A percentile compares a stretch with the other conserved stretches of the same genome.
Conservation (phyloP, 2,113 vertebrate genomes). For the Seriola rivoliana region DNA sequence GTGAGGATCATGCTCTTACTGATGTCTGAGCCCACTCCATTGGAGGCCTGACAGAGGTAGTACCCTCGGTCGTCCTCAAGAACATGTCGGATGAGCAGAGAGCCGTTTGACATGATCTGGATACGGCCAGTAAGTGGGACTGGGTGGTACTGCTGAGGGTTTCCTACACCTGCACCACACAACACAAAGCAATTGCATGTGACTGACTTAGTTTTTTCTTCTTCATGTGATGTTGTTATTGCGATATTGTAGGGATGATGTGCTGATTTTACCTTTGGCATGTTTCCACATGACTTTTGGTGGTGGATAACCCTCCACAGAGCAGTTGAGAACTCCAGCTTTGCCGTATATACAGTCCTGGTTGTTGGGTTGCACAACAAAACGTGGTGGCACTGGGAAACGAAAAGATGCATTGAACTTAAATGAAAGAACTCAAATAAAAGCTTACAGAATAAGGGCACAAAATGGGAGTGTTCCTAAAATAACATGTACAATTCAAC, state of each 20-base stretch:
- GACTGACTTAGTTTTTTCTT: not conserved
- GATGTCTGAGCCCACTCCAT: constrained; percentile 98
- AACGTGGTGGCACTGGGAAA: constrained; percentile 93
- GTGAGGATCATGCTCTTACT: constrained; percentile 99
- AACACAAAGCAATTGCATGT: constrained; percentile 19
- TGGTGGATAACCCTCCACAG: constrained; percentile 96
- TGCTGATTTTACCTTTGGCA: constrained; percentile 90
- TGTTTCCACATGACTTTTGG: constrained; percentile 99
- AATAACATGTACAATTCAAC: constrained; percentile 8
- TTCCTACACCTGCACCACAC: constrained; percentile 88
- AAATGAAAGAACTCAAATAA: constrained; percentile 1
- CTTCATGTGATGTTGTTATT: not conserved
- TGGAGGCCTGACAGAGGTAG: constrained; percentile 99
- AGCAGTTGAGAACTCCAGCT: constrained; percentile 96
- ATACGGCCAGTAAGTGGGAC: constrained; percentile 96
- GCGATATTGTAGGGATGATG: not conserved
- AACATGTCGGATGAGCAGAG: constrained; percentile 95
- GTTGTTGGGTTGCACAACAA: constrained; percentile 98
- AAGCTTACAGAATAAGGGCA: not conserved
- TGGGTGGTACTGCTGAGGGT: constrained; percentile 97
- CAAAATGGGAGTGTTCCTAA: constrained; percentile 13
- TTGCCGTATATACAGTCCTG: constrained; percentile 99
- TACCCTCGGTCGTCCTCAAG: constrained; percentile 97
- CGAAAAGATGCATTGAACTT: constrained; percentile 27
- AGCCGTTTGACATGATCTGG: constrained; percentile 98